Evolutionary conservation across 1,140 invertebrate genomes (phyloP).

Genomic region (Samia ricini): DNA sequence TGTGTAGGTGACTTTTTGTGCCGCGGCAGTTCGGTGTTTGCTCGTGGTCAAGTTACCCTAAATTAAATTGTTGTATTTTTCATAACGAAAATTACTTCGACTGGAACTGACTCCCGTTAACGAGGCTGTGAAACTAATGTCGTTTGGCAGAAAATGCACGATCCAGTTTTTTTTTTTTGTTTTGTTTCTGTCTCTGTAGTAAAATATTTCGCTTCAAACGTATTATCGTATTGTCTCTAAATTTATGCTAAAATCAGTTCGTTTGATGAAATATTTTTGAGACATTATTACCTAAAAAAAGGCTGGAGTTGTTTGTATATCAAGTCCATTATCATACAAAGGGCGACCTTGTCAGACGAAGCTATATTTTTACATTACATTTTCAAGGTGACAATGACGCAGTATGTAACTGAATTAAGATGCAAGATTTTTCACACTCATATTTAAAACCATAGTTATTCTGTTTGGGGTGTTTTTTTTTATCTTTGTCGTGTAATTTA

Average conservation of each 20-base stretch:
- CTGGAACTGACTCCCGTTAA: slow-evolving; percentile 51
- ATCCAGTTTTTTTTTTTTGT: slow-evolving; percentile 13
- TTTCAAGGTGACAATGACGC: too few relatives aligned
- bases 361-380: too few relatives aligned
- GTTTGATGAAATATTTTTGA: neutral
- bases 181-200: too few relatives aligned
- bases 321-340: too few relatives aligned
- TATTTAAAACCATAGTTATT: too few relatives aligned
- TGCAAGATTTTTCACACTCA: too few relatives aligned
- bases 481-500: too few relatives aligned
- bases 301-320: too few relatives aligned
- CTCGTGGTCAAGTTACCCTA: slow-evolving; percentile 61
- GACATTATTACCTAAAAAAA: too few relatives aligned
- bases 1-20: slow-evolving; percentile 59
- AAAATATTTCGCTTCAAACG: neutral
- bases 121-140: slow-evolving; percentile 58
- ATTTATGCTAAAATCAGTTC: neutral
- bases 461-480: too few relatives aligned
- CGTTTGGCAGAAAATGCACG: slow-evolving; percentile 42
- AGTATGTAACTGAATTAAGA: too few relatives aligned
- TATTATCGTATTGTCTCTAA: neutral
- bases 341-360: too few relatives aligned
- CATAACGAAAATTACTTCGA: slow-evolving; percentile 58
- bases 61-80: slow-evolving; percentile 75
- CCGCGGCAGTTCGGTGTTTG: slow-evolving; percentile 52